phyloP scores from a whole-genome alignment of 2,113 vertebrate genomes.

The Sebastes schlegelii region DNA sequence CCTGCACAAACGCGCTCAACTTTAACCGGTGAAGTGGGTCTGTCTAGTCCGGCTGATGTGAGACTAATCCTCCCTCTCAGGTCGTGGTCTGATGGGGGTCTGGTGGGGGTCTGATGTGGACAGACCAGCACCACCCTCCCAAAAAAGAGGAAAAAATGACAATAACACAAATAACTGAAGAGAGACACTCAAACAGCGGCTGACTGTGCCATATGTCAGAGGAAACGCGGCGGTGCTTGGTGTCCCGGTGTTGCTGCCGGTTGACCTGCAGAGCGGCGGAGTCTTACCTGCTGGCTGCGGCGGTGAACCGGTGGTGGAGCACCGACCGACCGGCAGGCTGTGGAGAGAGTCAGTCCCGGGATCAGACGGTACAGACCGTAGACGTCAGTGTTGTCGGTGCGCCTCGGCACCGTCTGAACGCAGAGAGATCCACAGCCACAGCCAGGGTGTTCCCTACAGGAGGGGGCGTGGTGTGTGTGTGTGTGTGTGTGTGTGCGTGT shows the following conservation, averaged over 20 bases:
- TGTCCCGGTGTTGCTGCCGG: background rate
- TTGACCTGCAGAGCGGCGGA: conserved; percentile 36
- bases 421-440: conserved; percentile 32
- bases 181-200: conserved; percentile 7
- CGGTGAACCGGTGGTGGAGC: conserved; percentile 1
- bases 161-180: background rate
- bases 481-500: conserved; percentile 41
- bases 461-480: conserved; percentile 77
- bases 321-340: background rate
- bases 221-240: conserved; percentile 10
- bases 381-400: conserved; percentile 44
- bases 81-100: conserved; percentile 50
- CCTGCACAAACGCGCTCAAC: conserved; percentile 73
- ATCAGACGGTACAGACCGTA: conserved; percentile 5
- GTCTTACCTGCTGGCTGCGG: conserved; percentile 69
- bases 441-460: conserved; percentile 74
- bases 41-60: conserved; percentile 47
- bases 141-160: conserved; percentile 2
- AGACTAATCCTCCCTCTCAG: conserved; percentile 26
- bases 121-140: background rate
- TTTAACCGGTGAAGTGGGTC: conserved; percentile 58
- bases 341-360: conserved; percentile 19
- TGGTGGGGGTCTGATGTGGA: conserved; percentile 55
- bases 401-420: conserved; percentile 65
- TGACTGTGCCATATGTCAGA: conserved; percentile 48